Conservation (phyloP, 2,888 invertebrate genomes). For the Panopea generosa region DNA sequence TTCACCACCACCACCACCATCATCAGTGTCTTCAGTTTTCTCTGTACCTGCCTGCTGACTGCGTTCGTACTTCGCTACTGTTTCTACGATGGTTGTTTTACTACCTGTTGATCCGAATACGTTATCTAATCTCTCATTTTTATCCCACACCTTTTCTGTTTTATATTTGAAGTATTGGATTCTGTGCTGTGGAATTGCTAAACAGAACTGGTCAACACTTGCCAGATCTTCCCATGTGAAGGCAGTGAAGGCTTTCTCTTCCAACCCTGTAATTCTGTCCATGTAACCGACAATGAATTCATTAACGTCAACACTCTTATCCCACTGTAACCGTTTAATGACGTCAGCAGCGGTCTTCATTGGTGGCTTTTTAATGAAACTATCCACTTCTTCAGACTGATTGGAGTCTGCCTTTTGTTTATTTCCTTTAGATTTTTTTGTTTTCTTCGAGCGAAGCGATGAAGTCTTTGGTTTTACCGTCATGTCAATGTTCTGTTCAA, state of each 20-base stretch:
- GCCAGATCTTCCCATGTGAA: slow-evolving; percentile 86
- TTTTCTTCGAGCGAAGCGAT: neutral
- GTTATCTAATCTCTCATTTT: slow-evolving; percentile 84
- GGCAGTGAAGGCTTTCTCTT: slow-evolving; percentile 85
- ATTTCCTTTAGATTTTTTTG: slow-evolving; percentile 9
- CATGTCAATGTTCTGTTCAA: slow-evolving; percentile 37
- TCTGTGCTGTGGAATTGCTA: slow-evolving; percentile 86
- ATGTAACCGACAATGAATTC: slow-evolving; percentile 85
- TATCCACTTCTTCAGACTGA: slow-evolving; percentile 46
- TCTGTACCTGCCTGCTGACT: slow-evolving; percentile 10
- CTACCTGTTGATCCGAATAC: slow-evolving; percentile 85
- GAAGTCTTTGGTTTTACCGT: slow-evolving; percentile 3
- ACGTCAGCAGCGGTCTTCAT: slow-evolving; percentile 86
- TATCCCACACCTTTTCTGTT: slow-evolving; percentile 86
- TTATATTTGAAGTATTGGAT: slow-evolving; percentile 86
- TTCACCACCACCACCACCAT: neutral
- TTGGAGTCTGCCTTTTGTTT: slow-evolving; percentile 39
- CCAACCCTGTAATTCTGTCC: slow-evolving; percentile 85
- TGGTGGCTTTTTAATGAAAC: slow-evolving; percentile 75
- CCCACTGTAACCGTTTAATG: slow-evolving; percentile 85
- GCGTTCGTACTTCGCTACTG: slow-evolving; percentile 73
- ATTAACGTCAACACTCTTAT: slow-evolving; percentile 82
- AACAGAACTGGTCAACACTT: slow-evolving; percentile 83
- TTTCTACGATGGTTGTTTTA: slow-evolving; percentile 77
- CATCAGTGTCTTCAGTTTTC: neutral